Evolutionary conservation across 2,797 vertebrate species (phyloP).

Genomic region (Danionella dracula): DNA sequence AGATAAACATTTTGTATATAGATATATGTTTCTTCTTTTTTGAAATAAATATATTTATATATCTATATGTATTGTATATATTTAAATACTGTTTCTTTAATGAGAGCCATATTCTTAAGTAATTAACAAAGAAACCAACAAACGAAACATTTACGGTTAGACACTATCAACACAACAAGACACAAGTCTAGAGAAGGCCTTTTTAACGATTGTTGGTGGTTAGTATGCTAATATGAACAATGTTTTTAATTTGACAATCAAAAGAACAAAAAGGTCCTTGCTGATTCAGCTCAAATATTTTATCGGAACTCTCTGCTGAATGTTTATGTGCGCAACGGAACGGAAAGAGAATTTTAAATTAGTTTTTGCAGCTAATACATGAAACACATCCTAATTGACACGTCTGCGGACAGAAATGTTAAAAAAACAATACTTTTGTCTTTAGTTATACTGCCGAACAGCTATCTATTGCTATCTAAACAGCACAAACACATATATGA

Average conservation of each 20-base stretch:
- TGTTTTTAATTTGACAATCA: slow-evolving; percentile 43
- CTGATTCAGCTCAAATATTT: slow-evolving; percentile 14
- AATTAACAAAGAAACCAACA: slow-evolving; percentile 42
- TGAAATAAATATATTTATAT: slow-evolving; percentile 68
- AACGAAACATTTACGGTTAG: slow-evolving; percentile 60
- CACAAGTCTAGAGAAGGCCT: slow-evolving; percentile 49
- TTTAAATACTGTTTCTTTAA: slow-evolving; percentile 60
- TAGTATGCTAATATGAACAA: slow-evolving; percentile 15
- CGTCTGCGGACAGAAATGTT: slow-evolving; percentile 48
- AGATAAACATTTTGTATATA: slow-evolving; percentile 71
- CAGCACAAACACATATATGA: slow-evolving; percentile 64
- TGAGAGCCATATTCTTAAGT: slow-evolving; percentile 66
- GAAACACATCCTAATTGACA: slow-evolving; percentile 36
- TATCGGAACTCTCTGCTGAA: slow-evolving; percentile 18
- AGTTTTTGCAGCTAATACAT: slow-evolving; percentile 36
- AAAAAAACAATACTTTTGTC: slow-evolving; percentile 48
- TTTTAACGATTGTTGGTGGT: slow-evolving; percentile 19
- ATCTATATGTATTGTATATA: slow-evolving; percentile 55
- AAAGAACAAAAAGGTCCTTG: slow-evolving; percentile 27
- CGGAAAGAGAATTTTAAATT: slow-evolving; percentile 14
- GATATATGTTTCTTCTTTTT: slow-evolving; percentile 57
- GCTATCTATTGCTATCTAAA: slow-evolving; percentile 65
- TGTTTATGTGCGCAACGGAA: slow-evolving; percentile 3
- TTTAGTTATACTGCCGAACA: slow-evolving; percentile 57
- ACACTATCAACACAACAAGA: slow-evolving; percentile 67